Evolutionary conservation across 2,888 invertebrate species (phyloP).

Genomic region (Acanthosepion lycidas): DNA sequence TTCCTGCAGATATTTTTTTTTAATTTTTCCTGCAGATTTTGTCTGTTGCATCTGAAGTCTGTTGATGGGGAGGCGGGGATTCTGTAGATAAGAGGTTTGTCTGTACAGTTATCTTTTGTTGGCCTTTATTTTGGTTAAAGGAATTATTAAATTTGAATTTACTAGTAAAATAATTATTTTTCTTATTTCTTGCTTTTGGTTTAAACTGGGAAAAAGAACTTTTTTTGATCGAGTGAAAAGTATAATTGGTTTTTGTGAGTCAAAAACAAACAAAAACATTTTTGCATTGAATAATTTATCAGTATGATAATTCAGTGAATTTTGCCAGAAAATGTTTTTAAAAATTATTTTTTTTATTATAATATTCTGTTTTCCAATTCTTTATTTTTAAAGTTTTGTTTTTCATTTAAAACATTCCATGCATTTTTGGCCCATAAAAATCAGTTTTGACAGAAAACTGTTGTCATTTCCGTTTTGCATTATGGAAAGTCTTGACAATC

Average conservation of each 20-base stretch:
- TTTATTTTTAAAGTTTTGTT: background rate
- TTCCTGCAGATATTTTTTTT: no score
- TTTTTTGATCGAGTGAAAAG: background rate
- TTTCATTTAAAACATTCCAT: conserved; percentile 34
- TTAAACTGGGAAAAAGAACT: background rate
- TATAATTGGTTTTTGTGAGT: background rate
- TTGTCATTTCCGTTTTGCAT: conserved; percentile 36
- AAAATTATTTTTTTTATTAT: background rate
- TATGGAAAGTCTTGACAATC: background rate
- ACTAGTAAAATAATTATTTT: no score
- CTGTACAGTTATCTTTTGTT: no score
- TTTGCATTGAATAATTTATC: background rate
- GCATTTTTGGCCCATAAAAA: background rate
- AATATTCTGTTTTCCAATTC: background rate
- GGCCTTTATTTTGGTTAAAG: no score
- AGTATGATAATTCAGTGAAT: background rate
- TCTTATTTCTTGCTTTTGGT: no score
- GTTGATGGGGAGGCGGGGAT: no score
- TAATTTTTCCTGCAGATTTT: no score
- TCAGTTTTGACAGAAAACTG: conserved; percentile 33
- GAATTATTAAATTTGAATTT: no score
- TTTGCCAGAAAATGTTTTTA: background rate
- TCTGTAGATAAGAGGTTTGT: no score
- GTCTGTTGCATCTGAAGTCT: no score
- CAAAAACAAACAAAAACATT: background rate